phyloP scores from a whole-genome alignment of 2,113 vertebrate genomes.

The Saguinus midas region DNA sequence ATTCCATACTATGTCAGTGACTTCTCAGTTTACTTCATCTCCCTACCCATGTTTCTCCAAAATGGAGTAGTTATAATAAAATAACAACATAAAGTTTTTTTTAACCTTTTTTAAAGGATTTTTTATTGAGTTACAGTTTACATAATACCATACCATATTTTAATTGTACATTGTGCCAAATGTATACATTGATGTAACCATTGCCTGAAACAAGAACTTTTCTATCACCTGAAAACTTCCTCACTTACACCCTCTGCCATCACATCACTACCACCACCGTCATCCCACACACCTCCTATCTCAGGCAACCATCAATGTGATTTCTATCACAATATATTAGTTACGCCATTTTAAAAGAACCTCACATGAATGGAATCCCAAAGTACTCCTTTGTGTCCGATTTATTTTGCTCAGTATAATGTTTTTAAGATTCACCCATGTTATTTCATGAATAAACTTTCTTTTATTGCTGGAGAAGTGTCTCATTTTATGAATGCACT shows the following conservation, averaged over 20 bases:
- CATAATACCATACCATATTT: background rate
- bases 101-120: background rate
- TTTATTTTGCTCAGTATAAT: conserved; percentile 5
- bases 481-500: background rate
- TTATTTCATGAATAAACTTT: background rate
- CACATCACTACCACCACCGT: background rate
- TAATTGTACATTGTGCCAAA: background rate
- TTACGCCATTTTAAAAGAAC: background rate
- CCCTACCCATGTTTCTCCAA: background rate
- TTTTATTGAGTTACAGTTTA: background rate
- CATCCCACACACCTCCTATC: background rate
- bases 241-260: background rate
- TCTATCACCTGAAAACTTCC: background rate
- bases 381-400: background rate
- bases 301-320: background rate
- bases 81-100: background rate
- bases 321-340: background rate
- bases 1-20: background rate
- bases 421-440: conserved; percentile 5
- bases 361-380: background rate
- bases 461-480: background rate
- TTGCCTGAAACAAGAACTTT: background rate
- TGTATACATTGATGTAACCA: background rate
- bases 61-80: background rate
- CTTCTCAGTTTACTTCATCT: background rate